A percentile compares a stretch with the other conserved stretches of the same genome.
Evolutionary conservation across 2,888 invertebrate species (phyloP).

Genomic region (Synanthedon vespiformis): DNA sequence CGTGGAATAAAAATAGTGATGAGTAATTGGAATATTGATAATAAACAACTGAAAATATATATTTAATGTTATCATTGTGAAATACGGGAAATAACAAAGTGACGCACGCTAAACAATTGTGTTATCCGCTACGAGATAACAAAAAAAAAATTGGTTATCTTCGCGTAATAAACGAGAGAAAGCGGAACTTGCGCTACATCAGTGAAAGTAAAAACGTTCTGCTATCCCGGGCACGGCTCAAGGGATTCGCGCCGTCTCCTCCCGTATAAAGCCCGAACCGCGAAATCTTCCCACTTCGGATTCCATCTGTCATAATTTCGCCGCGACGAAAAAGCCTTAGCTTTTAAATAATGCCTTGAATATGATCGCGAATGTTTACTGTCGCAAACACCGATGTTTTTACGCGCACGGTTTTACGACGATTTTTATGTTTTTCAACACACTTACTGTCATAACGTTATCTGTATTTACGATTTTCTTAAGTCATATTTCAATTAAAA

Average conservation of each 20-base stretch:
- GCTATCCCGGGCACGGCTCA: constrained; percentile 38
- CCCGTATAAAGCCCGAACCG: constrained; percentile 39
- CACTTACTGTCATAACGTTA: constrained; percentile 21
- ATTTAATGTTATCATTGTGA: too few relatives aligned
- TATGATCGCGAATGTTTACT: constrained; percentile 28
- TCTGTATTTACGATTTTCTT: constrained; percentile 31
- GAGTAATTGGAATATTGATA: too few relatives aligned
- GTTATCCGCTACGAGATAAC: too few relatives aligned
- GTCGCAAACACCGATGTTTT: constrained; percentile 16
- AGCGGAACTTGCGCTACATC: constrained; percentile 15
- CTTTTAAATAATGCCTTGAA: constrained; percentile 28
- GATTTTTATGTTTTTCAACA: constrained; percentile 24
- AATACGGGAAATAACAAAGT: too few relatives aligned
- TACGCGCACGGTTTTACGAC: constrained; percentile 22
- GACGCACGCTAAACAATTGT: too few relatives aligned
- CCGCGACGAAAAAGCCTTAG: constrained; percentile 23
- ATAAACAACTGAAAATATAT: too few relatives aligned
- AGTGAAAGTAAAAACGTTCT: constrained; percentile 13
- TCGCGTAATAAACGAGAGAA: constrained; percentile 8
- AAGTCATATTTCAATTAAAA: constrained; percentile 11
- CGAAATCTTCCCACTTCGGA: constrained; percentile 41
- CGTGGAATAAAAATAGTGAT: too few relatives aligned
- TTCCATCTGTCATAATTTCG: constrained; percentile 56
- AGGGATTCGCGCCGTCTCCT: constrained; percentile 40
- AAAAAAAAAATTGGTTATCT: neutral